A percentile compares a stretch with the other conserved stretches of the same genome.
Conservation (phyloP, 2,888 invertebrate genomes). For the Operophtera brumata region DNA sequence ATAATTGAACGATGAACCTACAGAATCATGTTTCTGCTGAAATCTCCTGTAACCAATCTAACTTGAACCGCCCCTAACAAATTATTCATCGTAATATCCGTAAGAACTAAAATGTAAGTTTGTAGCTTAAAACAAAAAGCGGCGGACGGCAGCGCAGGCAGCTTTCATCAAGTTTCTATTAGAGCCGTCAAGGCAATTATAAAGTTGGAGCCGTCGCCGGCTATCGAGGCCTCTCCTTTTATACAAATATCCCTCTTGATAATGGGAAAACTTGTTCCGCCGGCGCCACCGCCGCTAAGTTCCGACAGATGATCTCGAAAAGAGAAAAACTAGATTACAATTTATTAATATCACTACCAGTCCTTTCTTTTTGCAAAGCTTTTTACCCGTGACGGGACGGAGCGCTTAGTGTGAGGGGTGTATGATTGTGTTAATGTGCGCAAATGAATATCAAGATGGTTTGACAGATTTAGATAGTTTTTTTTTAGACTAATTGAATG, state of each 20-base stretch:
- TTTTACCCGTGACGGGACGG: no score
- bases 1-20: conserved; percentile 11
- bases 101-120: conserved; percentile 66
- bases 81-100: conserved; percentile 43
- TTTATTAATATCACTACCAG: conserved; percentile 44
- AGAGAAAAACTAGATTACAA: conserved; percentile 52
- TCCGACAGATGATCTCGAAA: conserved; percentile 67
- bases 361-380: conserved; percentile 27
- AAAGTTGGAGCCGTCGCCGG: conserved; percentile 57
- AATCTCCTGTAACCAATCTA: conserved; percentile 35
- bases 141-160: conserved; percentile 56
- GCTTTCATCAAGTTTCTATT: conserved; percentile 78
- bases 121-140: conserved; percentile 63
- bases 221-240: conserved; percentile 62
- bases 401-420: no score
- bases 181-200: conserved; percentile 76
- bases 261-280: conserved; percentile 77
- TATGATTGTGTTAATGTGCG: no score
- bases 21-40: conserved; percentile 22
- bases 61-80: conserved; percentile 41
- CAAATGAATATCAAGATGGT: no score
- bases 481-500: no score
- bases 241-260: conserved; percentile 72
- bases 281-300: conserved; percentile 49
- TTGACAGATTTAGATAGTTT: no score